These are phyloP conservation scores for Ardeotis arabs DNA, from an alignment of 2,113 vertebrate genomes.

Conservation along the genomic window DNA sequence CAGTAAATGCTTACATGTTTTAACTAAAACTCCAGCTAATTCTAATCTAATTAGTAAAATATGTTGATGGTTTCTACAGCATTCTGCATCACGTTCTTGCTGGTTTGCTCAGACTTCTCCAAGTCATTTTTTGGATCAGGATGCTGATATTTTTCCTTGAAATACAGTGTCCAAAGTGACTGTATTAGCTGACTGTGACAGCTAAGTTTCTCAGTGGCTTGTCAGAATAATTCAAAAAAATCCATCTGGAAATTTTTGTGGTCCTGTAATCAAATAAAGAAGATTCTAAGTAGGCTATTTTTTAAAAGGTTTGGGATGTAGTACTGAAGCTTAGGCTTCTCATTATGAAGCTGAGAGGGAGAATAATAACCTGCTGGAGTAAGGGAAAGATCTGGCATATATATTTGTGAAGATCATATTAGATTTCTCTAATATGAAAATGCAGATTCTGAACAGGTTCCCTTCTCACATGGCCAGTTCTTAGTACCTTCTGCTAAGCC, in stretches of 20 bases:
- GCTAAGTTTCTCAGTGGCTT: background rate
- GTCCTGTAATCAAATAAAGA: background rate
- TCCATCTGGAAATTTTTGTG: background rate
- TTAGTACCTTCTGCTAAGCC: background rate
- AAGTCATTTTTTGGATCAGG: background rate
- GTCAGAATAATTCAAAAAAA: background rate
- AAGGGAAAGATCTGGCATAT: background rate
- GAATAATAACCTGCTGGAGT: background rate
- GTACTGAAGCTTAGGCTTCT: background rate
- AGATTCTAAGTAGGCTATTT: background rate
- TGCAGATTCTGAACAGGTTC: background rate
- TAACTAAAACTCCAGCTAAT: background rate
- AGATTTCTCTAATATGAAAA: background rate
- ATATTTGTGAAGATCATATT: background rate
- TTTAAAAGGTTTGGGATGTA: background rate
- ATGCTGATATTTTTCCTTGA: background rate
- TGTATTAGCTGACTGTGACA: background rate
- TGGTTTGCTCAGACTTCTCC: background rate
- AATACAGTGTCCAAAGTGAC: background rate
- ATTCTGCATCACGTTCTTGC: background rate
- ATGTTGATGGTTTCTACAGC: background rate
- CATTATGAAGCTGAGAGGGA: background rate
- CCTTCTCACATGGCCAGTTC: background rate
- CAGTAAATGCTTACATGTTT: background rate
- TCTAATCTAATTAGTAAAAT: background rate